Percentiles rank a stretch among this genome's conserved stretches.
These are phyloP conservation scores for Drosophila cognata DNA, from an alignment of 2,888 invertebrate genomes.

Conservation along the genomic window DNA sequence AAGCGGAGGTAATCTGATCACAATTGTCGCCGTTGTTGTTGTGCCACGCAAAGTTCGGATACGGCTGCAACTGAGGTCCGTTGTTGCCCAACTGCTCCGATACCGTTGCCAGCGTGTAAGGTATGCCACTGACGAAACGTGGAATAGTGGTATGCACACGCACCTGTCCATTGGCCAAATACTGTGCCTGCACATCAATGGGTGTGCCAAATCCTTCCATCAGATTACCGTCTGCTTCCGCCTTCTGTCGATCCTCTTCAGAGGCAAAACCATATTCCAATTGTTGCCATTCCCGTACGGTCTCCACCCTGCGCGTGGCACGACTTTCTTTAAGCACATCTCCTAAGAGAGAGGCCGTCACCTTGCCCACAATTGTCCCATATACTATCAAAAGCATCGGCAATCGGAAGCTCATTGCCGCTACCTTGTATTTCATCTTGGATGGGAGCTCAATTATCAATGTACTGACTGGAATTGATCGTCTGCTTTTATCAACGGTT, in stretches of 20 bases:
- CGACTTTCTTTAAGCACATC: not conserved
- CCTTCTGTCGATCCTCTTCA: constrained; percentile 84
- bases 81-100: constrained; percentile 86
- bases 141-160: constrained; percentile 90
- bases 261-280: constrained; percentile 89
- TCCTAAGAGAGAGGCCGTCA: not conserved
- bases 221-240: constrained; percentile 86
- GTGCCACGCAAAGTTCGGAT: constrained; percentile 89
- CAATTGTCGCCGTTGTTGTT: constrained; percentile 87
- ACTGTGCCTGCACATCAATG: constrained; percentile 83
- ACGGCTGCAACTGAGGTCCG: constrained; percentile 87
- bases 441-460: constrained; percentile 12
- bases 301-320: constrained; percentile 80
- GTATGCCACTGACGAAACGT: constrained; percentile 89
- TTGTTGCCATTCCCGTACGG: constrained; percentile 88
- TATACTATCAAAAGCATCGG: not conserved
- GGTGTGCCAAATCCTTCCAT: constrained; percentile 88
- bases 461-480: constrained; percentile 1
- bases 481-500: constrained; percentile 36
- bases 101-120: constrained; percentile 89
- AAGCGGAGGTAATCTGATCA: constrained; percentile 90
- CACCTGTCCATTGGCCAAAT: constrained; percentile 76
- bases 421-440: constrained; percentile 29
- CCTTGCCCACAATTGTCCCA: not conserved
- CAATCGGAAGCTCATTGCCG: not conserved